Base-by-base conservation (phyloP, 2,797 vertebrate species). In the Leptatherina wallacei region DNA sequence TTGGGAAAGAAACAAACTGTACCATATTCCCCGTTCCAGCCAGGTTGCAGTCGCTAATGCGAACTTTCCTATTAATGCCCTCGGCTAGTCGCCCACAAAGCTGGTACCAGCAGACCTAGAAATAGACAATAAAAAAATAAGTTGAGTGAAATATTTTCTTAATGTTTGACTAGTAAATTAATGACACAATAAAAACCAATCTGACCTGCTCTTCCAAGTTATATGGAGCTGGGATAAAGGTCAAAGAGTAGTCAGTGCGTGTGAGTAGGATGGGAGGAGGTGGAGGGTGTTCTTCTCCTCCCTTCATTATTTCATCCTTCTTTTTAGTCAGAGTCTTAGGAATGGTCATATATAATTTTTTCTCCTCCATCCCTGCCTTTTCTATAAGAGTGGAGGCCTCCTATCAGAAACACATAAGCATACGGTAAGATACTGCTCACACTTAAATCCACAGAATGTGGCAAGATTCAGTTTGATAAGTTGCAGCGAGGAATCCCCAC, bases 71-170 rank as follows among this genome's bases (percentile, higher is more conserved):
- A 72, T 95, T 95, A 60, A 91, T 80, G 62, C 95, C 91, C 71
- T 92, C 92, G 42, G 93, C 95, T 84, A 90, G 89, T 77, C 85
- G 93, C 20, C 96, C 96, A 29, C 94, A 95, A 82, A 99, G 94
- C 82, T 94, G 92, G 86, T 99, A 99, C 97, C 97, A 99, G 4
- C 92, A 93, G 75, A 97, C 96, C 98, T 99, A 87, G 14, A 61
- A 29, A 55, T 12, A 55, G 52, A 67, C 9, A 61, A 69, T 27
- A 52, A 55, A 36, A 2, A 12, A 24, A 1, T 22, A 2, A 33
- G 2, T 12, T 59, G 11, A 35, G 20, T 16, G 1, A 2, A 35
- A 35, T 4, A 57, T 61, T 65, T 75, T 2, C 14, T 44, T 9
- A 22, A 13, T 42, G 1, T 38, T 60, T 22, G 16, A 61, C 47